Evolutionary conservation across 1,140 invertebrate genomes (phyloP).

Genomic region (Hyposmocoma kahamanoa): DNA sequence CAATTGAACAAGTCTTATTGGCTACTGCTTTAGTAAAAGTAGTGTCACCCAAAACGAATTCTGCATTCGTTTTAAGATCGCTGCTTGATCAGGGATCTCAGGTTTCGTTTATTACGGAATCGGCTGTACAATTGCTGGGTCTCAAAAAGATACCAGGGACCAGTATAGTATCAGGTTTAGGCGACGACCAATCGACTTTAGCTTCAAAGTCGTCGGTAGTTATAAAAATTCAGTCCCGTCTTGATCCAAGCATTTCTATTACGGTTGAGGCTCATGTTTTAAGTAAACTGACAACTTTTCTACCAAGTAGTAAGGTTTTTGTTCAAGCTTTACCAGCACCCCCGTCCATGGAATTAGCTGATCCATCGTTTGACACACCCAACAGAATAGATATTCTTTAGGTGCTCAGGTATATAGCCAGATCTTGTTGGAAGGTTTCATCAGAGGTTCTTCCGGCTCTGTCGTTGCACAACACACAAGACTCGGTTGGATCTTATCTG

Average conservation of each 20-base stretch:
- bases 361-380: conserved; percentile 3
- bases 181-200: conserved; percentile 6
- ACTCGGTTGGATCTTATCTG: conserved; percentile 24
- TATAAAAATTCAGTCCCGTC: conserved; percentile 16
- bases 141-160: conserved; percentile 13
- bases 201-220: conserved; percentile 12
- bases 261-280: conserved; percentile 17
- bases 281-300: conserved; percentile 10
- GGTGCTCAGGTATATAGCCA: conserved; percentile 8
- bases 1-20: conserved; percentile 18
- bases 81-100: conserved; percentile 19
- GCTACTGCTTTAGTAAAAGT: conserved; percentile 21
- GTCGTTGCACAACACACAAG: conserved; percentile 16
- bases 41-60: conserved; percentile 5
- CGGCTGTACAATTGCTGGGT: conserved; percentile 19
- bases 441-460: conserved; percentile 10
- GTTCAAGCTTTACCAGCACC: neutral
- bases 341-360: conserved; percentile 1
- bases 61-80: conserved; percentile 6
- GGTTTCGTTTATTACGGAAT: conserved; percentile 22
- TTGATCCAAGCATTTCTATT: conserved; percentile 16
- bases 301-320: conserved; percentile 11
- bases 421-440: conserved; percentile 2
- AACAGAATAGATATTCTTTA: conserved; percentile 10
- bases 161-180: conserved; percentile 12